Evolutionary conservation across 2,113 vertebrate genomes (phyloP), one percentile per base, ranked within the genome.

Genomic region (Irena cyanogastra): DNA sequence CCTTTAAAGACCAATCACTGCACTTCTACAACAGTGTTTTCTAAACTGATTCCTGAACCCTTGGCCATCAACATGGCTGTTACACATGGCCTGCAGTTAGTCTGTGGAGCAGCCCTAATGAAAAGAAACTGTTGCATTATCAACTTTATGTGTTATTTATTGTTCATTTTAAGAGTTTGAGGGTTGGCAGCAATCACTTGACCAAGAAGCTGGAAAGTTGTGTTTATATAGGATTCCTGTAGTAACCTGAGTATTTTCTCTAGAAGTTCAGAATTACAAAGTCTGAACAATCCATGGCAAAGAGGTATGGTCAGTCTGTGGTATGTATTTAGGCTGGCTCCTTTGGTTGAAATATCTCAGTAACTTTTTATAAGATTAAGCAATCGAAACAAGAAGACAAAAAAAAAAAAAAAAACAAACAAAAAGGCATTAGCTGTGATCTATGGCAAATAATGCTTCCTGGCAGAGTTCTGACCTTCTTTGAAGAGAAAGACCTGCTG

Each of bases 401-500:
- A 37, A 52, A 54, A 49, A 61, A 53, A 60, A 15, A 50, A 37
- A 52, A 54, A 49, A 61, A 53, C 56, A 41, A n/a, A 26, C 44
- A 1, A 3, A 52, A 76, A 86, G 23, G 15, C 88, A 70, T 72
- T 93, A 84, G 42, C 45, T 83, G 22, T 56, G 47, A 50, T 64
- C 56, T 92, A 3, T 63, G 28, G 64, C 84, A 63, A 83, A 53
- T 52, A 69, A 60, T 63, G 33, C 22, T 92, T 80, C 68, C 42
- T 96, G 68, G 61, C 77, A 89, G 69, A 37, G 86, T 96, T 78
- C 79, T 92, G 90, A 83, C 85, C 79, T 49, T 78, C 79, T 81
- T 89, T 81, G 72, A 83, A 83, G 85, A 89, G 85, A 89, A 41
- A 30, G 56, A 93, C 72, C 69, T 93, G 86, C 49, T 6, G 31